Evolutionary conservation across 1,140 invertebrate genomes (phyloP).

Genomic region (Drosophila ficusphila): DNA sequence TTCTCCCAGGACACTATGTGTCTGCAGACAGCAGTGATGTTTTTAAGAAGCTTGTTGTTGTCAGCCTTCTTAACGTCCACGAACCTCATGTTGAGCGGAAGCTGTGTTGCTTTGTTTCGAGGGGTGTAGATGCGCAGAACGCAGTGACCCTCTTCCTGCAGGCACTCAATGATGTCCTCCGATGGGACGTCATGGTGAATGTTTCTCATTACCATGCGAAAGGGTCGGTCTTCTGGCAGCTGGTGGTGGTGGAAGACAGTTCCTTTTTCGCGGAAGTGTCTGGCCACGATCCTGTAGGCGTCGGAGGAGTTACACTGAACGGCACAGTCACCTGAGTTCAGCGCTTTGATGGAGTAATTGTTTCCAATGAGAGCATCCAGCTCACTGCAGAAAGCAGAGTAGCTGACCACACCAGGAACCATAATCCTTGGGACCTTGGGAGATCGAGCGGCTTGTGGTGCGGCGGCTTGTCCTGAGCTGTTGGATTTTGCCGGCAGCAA

Average conservation of each 20-base stretch:
- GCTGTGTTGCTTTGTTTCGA: background rate
- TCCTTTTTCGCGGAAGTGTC: background rate
- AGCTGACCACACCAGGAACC: slow-evolving; percentile 5
- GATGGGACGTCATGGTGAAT: background rate
- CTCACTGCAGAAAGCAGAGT: slow-evolving; percentile 1
- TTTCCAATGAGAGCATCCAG: background rate
- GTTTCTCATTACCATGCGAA: background rate
- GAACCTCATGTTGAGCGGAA: background rate
- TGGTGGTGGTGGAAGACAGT: background rate
- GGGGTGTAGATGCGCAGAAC: no score
- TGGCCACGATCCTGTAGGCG: background rate
- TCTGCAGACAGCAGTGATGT: background rate
- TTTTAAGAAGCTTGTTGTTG: background rate
- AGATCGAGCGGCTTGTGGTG: background rate
- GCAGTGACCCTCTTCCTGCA: no score
- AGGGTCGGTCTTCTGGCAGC: slow-evolving; percentile 1
- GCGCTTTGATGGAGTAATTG: background rate
- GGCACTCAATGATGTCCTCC: background rate
- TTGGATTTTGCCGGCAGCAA: background rate
- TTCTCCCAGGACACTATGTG: background rate
- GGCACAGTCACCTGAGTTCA: background rate
- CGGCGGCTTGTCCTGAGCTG: background rate
- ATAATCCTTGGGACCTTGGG: slow-evolving; percentile 3
- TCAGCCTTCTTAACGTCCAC: background rate
- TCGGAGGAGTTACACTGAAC: background rate